Conservation (phyloP, 2,797 vertebrate genomes). For the Meriones psammophilus region DNA sequence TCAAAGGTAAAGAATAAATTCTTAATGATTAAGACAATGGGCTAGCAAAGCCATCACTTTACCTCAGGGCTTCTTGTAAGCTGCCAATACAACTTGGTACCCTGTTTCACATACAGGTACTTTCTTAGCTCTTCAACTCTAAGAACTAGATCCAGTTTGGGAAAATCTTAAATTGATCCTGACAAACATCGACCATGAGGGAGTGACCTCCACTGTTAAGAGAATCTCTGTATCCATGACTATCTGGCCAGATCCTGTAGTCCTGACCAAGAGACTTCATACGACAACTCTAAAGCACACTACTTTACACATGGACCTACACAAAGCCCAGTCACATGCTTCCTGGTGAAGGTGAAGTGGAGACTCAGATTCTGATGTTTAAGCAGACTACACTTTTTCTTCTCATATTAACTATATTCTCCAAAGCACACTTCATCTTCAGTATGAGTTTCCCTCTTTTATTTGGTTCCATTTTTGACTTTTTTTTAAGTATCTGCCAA, state of each 20-base stretch:
- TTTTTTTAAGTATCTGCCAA: constrained; percentile 57
- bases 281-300: neutral
- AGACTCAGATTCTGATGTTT: neutral
- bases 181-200: constrained; percentile 56
- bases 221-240: neutral
- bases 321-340: neutral
- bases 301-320: neutral
- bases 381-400: neutral
- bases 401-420: neutral
- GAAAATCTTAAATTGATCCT: constrained; percentile 29
- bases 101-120: neutral
- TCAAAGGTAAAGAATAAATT: neutral
- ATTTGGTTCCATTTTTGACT: constrained; percentile 1
- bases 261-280: neutral
- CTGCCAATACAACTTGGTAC: neutral
- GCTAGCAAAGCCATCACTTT: constrained; percentile 18
- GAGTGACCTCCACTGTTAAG: neutral
- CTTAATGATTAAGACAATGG: neutral
- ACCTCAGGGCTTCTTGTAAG: neutral
- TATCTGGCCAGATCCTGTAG: neutral
- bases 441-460: constrained; percentile 8
- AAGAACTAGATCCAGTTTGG: neutral
- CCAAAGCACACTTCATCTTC: neutral
- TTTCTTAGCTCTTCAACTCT: constrained; percentile 34
- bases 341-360: neutral